Conservation (phyloP, 2,113 vertebrate species). For the Cephalopholis sonnerati region DNA sequence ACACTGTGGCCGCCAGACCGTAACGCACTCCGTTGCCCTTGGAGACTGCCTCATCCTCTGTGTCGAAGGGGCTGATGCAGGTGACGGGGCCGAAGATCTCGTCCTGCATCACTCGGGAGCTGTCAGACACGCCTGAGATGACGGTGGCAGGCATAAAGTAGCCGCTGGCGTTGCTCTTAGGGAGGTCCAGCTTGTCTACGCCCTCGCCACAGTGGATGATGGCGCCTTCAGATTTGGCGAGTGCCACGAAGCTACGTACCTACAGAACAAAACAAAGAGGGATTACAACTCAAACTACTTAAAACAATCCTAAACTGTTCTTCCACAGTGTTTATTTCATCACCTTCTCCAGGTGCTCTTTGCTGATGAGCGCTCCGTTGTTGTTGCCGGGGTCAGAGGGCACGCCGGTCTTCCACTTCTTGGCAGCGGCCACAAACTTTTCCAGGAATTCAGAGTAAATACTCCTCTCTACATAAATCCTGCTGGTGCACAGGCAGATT, state of each 20-base stretch:
- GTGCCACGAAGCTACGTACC: slow-evolving; percentile 90
- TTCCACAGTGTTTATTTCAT: not conserved
- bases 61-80: slow-evolving; percentile 91
- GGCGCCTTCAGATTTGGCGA: slow-evolving; percentile 90
- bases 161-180: slow-evolving; percentile 84
- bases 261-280: slow-evolving; percentile 59
- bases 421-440: slow-evolving; percentile 91
- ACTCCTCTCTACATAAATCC: slow-evolving; percentile 94
- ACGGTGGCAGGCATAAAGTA: slow-evolving; percentile 96
- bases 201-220: slow-evolving; percentile 93
- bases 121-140: slow-evolving; percentile 88
- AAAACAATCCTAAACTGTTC: rapidly evolving
- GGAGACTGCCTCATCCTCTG: slow-evolving; percentile 91
- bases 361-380: slow-evolving; percentile 94
- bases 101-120: slow-evolving; percentile 94
- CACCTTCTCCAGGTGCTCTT: slow-evolving; percentile 95
- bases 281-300: not conserved
- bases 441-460: slow-evolving; percentile 92
- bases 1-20: slow-evolving; percentile 91
- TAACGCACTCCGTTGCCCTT: slow-evolving; percentile 93
- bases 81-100: slow-evolving; percentile 98
- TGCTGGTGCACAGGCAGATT: slow-evolving; percentile 97
- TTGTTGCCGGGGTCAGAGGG: slow-evolving; percentile 87
- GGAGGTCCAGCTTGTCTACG: slow-evolving; percentile 87
- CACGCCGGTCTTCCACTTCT: slow-evolving; percentile 91